Evolutionary conservation across 2,797 vertebrate genomes (phyloP).

Genomic region (Psittacula derbiana): DNA sequence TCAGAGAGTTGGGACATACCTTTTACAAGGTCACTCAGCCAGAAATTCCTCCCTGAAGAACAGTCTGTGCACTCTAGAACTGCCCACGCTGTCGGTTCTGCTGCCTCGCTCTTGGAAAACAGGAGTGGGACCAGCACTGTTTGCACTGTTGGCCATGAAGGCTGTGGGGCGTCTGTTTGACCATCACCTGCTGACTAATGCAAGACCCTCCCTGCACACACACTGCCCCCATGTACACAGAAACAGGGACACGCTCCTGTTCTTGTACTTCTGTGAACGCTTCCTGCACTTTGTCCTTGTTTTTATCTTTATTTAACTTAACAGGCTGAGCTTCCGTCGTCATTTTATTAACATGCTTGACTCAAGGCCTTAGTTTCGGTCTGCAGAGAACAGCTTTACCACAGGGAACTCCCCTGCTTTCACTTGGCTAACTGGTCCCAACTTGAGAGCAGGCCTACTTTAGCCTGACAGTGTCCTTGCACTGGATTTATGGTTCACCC

Average conservation of each 20-base stretch:
- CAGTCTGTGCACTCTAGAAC: background rate
- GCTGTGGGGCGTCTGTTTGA: fast-evolving
- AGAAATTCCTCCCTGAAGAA: background rate
- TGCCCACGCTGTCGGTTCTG: fast-evolving
- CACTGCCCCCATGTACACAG: fast-evolving
- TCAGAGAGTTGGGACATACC: background rate
- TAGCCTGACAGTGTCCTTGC: fast-evolving
- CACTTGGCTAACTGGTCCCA: background rate
- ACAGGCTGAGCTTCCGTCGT: background rate
- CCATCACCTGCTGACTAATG: background rate
- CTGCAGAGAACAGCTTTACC: background rate
- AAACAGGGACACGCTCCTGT: background rate
- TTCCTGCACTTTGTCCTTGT: background rate
- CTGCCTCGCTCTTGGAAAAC: fast-evolving
- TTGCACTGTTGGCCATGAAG: background rate
- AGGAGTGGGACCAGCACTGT: background rate
- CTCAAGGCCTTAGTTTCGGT: background rate
- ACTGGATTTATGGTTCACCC: background rate
- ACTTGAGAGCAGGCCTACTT: fast-evolving
- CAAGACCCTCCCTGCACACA: background rate
- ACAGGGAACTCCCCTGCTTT: background rate
- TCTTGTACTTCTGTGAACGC: background rate
- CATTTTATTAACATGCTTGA: background rate
- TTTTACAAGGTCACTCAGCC: background rate
- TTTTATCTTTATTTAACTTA: background rate